Conservation (phyloP, 2,888 invertebrate genomes). For the Alloplasta piceator region DNA sequence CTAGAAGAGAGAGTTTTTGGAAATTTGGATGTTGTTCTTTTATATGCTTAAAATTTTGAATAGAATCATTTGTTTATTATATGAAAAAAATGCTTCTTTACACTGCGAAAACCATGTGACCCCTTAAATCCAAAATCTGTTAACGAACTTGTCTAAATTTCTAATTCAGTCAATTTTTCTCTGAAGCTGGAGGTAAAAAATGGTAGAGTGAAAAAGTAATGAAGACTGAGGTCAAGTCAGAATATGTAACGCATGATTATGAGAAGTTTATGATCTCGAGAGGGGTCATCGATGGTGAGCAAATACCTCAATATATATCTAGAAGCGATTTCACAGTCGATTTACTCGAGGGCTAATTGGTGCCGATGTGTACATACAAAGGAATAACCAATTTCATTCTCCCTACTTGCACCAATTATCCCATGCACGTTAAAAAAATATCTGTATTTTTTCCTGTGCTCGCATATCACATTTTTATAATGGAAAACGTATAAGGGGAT, state of each 20-base stretch:
- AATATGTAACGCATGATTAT: conserved; percentile 31
- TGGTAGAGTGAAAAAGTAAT: background rate
- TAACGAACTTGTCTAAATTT: background rate
- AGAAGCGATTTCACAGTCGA: conserved; percentile 59
- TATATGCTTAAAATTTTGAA: no score
- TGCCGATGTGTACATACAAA: conserved; percentile 3
- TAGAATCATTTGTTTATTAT: no score
- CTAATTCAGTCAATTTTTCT: background rate
- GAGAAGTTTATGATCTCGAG: conserved; percentile 27
- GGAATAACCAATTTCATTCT: conserved; percentile 23
- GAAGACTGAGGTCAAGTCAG: background rate
- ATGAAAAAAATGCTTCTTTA: no score
- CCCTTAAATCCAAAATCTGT: no score
- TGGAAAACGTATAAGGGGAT: background rate
- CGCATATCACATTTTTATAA: conserved; percentile 14
- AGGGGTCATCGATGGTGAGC: conserved; percentile 39
- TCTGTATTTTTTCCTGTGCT: conserved; percentile 1
- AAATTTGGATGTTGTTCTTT: no score
- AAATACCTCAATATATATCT: conserved; percentile 14
- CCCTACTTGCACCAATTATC: conserved; percentile 33
- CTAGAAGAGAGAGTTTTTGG: no score
- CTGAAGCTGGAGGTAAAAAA: background rate
- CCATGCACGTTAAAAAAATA: conserved; percentile 38
- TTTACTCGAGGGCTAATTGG: conserved; percentile 43
- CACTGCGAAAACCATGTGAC: no score